Conservation (phyloP, 2,113 vertebrate genomes). For the Callaeas wilsoni region DNA sequence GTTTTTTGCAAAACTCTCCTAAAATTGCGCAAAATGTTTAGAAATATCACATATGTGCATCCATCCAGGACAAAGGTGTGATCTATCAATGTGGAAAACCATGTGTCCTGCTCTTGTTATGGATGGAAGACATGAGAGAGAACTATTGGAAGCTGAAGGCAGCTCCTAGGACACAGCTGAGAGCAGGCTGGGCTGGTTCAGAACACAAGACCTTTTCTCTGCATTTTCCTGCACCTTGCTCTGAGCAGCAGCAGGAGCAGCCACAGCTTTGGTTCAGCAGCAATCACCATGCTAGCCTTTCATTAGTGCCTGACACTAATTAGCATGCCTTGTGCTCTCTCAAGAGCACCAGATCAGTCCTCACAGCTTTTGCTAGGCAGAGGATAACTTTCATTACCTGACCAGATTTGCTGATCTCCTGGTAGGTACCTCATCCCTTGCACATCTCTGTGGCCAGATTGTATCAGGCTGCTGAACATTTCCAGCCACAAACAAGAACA, state of each 20-base stretch:
- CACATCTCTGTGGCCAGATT: not conserved
- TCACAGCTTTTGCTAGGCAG: constrained; percentile 11
- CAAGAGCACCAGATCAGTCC: not conserved
- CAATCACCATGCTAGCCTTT: not conserved
- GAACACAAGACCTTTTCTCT: not conserved
- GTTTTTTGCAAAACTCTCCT: not conserved
- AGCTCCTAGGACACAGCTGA: not conserved
- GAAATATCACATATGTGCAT: not conserved
- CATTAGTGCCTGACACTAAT: not conserved
- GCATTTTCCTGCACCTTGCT: rapidly evolving
- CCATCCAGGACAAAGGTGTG: not conserved
- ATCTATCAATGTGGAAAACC: not conserved
- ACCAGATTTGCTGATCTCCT: not conserved
- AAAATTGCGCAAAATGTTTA: not conserved
- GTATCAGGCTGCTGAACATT: not conserved
- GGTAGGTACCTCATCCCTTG: not conserved
- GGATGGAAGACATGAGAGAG: not conserved
- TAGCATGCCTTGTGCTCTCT: not conserved
- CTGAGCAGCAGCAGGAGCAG: not conserved
- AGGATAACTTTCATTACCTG: not conserved
- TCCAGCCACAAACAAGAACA: not conserved
- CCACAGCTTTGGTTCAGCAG: not conserved
- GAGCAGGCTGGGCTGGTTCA: not conserved
- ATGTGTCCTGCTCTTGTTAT: not conserved
- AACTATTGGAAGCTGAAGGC: not conserved